phyloP scores from a whole-genome alignment of 2,888 invertebrate species.

The Polietes domitor region DNA sequence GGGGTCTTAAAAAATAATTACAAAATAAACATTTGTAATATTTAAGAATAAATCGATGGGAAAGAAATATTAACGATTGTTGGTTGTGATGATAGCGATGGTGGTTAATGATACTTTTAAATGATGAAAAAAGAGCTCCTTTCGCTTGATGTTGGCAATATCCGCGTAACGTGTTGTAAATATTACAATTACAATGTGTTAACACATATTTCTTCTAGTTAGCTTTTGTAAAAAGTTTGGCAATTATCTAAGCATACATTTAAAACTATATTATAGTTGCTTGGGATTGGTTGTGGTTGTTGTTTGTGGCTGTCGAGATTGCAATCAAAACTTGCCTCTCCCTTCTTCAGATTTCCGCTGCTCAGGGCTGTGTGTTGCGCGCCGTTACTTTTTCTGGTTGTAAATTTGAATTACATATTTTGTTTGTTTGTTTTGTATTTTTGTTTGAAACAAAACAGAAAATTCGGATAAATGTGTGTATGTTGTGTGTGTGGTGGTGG shows the following conservation, averaged over 20 bases:
- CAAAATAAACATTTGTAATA: conserved; percentile 32
- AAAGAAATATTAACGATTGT: not conserved
- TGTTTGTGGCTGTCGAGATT: not conserved
- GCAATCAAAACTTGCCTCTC: not conserved
- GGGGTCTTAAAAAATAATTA: conserved; percentile 22
- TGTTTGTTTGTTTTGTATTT: not conserved
- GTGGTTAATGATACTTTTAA: not conserved
- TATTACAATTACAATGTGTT: conserved; percentile 18
- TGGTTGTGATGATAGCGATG: too few species aligned
- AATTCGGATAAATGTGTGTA: not conserved
- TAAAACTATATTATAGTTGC: conserved; percentile 16
- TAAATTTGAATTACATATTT: not conserved
- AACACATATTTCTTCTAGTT: not conserved
- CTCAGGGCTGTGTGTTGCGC: not conserved
- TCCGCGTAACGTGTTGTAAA: conserved; percentile 4
- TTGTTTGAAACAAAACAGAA: not conserved
- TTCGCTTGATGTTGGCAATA: not conserved
- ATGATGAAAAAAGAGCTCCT: not conserved
- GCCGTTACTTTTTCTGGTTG: not conserved
- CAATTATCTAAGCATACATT: not conserved
- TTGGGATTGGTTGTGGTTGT: not conserved
- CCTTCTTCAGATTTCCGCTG: not conserved
- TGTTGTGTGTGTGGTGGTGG: conserved; percentile 47
- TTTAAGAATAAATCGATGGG: not conserved
- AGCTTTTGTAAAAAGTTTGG: conserved; percentile 11